Conservation (phyloP, 2,888 invertebrate genomes). For the Antitype chi region DNA sequence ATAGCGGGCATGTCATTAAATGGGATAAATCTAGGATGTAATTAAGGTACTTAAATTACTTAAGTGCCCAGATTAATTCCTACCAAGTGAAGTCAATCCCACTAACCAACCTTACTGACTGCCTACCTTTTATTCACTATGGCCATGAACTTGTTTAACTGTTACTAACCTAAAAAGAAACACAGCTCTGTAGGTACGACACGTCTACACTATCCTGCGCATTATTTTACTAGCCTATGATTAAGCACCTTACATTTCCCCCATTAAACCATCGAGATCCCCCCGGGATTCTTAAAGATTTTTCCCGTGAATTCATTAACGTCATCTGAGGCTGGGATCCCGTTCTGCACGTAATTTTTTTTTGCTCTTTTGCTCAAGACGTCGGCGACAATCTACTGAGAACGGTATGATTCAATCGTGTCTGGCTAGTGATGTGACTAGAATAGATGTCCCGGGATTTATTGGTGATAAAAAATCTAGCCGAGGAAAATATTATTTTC, state of each 20-base stretch:
- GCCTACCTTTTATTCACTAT: too few species aligned
- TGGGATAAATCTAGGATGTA: too few species aligned
- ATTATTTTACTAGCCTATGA: conserved; percentile 15
- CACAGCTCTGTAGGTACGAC: neutral
- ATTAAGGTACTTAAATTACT: neutral
- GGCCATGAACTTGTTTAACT: neutral
- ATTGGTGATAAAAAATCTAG: neutral
- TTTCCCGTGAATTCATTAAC: conserved; percentile 62
- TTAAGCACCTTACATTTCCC: conserved; percentile 33
- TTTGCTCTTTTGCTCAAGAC: conserved; percentile 63
- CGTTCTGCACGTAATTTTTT: conserved; percentile 45
- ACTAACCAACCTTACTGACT: neutral
- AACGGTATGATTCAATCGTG: conserved; percentile 78
- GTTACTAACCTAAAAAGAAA: neutral
- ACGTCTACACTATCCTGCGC: neutral
- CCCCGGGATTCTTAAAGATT: conserved; percentile 36
- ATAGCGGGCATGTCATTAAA: too few species aligned
- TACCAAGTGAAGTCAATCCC: neutral
- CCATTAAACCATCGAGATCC: conserved; percentile 21
- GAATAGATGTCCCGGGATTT: conserved; percentile 65
- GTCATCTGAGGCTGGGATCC: conserved; percentile 45
- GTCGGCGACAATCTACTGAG: conserved; percentile 73
- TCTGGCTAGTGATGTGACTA: conserved; percentile 61
- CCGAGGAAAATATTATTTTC: neutral
- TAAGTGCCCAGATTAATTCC: neutral